Evolutionary conservation across 2,797 vertebrate species (phyloP).

Genomic region (Pangasius mekongensis): DNA sequence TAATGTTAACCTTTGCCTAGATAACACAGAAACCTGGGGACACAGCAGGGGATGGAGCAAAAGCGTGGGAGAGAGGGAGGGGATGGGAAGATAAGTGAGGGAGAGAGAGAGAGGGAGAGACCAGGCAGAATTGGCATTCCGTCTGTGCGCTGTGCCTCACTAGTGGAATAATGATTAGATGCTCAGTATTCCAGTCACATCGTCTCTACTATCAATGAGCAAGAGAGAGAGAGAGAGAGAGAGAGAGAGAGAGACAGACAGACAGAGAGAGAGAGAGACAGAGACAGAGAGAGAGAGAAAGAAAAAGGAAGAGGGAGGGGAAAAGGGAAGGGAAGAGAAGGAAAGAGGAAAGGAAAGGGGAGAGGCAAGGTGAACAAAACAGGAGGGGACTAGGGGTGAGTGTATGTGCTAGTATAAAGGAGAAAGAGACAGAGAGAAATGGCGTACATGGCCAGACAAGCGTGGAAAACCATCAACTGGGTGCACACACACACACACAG

Average conservation of each 20-base stretch:
- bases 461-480: slow-evolving; percentile 42
- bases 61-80: slow-evolving; percentile 51
- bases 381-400: slow-evolving; percentile 59
- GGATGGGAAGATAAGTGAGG: slow-evolving; percentile 43
- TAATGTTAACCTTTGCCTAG: slow-evolving; percentile 70
- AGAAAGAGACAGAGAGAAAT: slow-evolving; percentile 32
- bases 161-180: slow-evolving; percentile 83
- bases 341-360: slow-evolving; percentile 37
- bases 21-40: slow-evolving; percentile 60
- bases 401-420: slow-evolving; percentile 57
- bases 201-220: slow-evolving; percentile 80
- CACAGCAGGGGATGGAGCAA: slow-evolving; percentile 30
- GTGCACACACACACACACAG: slow-evolving; percentile 22
- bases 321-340: not conserved
- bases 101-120: slow-evolving; percentile 40
- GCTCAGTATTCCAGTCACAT: slow-evolving; percentile 80
- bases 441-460: slow-evolving; percentile 47
- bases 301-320: slow-evolving; percentile 13
- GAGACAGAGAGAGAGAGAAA: slow-evolving; percentile 55
- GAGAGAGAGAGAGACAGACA: slow-evolving; percentile 39
- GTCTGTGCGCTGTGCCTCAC: slow-evolving; percentile 69
- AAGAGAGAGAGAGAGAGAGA: slow-evolving; percentile 52
- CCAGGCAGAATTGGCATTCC: slow-evolving; percentile 75
- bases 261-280: slow-evolving; percentile 54
- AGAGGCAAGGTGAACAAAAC: slow-evolving; percentile 53